phyloP scores from a whole-genome alignment of 2,888 invertebrate species.

The Thera obeliscata region DNA sequence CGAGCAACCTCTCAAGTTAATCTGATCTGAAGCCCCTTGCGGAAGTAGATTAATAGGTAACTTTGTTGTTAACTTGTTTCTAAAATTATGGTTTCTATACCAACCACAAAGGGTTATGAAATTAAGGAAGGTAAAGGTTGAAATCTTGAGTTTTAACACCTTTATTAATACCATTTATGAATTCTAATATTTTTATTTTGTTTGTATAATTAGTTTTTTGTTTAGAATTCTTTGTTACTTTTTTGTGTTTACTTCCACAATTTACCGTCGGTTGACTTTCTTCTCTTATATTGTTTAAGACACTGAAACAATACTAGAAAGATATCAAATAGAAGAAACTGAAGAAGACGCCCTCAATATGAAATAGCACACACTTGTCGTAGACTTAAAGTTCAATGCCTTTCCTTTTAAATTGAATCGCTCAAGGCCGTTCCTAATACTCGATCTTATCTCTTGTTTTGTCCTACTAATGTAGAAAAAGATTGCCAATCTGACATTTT shows the following conservation, averaged over 20 bases:
- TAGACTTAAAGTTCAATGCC: too few relatives aligned
- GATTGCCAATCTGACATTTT: too few relatives aligned
- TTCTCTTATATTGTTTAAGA: too few relatives aligned
- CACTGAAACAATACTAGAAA: too few relatives aligned
- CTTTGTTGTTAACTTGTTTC: conserved; percentile 16
- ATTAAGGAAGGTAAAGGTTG: not conserved
- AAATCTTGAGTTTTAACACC: not conserved
- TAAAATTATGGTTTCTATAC: conserved; percentile 17
- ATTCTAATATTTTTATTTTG: not conserved
- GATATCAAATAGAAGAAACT: too few relatives aligned
- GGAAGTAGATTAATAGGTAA: conserved; percentile 16
- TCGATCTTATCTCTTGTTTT: too few relatives aligned
- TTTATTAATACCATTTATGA: not conserved
- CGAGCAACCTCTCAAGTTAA: conserved; percentile 9
- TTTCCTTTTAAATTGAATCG: too few relatives aligned
- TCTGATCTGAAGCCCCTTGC: conserved; percentile 9
- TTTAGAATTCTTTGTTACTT: not conserved
- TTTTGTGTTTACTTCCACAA: not conserved
- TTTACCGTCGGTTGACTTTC: too few relatives aligned
- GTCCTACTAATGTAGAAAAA: too few relatives aligned
- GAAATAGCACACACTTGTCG: too few relatives aligned
- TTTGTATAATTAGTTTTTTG: not conserved
- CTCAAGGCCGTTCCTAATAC: too few relatives aligned
- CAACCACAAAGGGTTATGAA: conserved; percentile 6
- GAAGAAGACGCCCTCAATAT: too few relatives aligned